phyloP scores from a whole-genome alignment of 2,888 invertebrate species.

The Dryobotodes eremita region DNA sequence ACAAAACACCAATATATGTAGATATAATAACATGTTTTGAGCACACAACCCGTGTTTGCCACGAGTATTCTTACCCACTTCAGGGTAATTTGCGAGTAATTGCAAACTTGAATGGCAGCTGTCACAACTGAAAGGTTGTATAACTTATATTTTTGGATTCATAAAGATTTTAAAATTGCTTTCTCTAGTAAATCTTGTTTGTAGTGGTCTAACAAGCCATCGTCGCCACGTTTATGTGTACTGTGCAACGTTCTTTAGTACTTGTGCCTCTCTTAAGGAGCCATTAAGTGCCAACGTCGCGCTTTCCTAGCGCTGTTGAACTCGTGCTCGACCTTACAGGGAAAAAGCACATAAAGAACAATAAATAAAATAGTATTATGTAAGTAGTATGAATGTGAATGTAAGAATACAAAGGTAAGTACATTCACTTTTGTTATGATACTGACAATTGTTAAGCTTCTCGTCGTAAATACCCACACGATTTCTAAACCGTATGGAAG shows the following conservation, averaged over 20 bases:
- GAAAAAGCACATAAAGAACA: slow-evolving; percentile 22
- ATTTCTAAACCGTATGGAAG: neutral
- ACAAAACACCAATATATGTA: neutral
- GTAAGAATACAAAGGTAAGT: neutral
- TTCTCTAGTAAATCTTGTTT: slow-evolving; percentile 17
- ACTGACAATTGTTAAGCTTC: neutral
- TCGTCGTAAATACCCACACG: neutral
- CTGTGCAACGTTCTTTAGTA: slow-evolving; percentile 37
- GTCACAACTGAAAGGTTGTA: slow-evolving; percentile 44
- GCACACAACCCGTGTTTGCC: slow-evolving; percentile 37
- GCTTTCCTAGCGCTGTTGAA: slow-evolving; percentile 51
- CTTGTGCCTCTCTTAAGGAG: slow-evolving; percentile 52
- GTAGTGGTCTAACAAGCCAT: slow-evolving; percentile 37
- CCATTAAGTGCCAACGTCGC: slow-evolving; percentile 50
- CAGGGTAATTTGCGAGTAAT: slow-evolving; percentile 46
- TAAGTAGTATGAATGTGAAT: neutral
- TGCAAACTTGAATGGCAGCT: slow-evolving; percentile 54
- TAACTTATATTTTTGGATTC: slow-evolving; percentile 29
- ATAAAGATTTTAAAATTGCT: slow-evolving; percentile 27
- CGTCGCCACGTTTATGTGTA: slow-evolving; percentile 36
- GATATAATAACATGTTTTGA: slow-evolving; percentile 23
- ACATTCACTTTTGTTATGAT: neutral
- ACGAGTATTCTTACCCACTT: slow-evolving; percentile 44
- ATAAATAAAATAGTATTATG: slow-evolving; percentile 16
- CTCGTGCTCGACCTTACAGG: slow-evolving; percentile 42